Percentiles rank a stretch among this genome's conserved stretches.
Conservation (phyloP, 2,797 vertebrate genomes). For the Melanitta fusca region DNA sequence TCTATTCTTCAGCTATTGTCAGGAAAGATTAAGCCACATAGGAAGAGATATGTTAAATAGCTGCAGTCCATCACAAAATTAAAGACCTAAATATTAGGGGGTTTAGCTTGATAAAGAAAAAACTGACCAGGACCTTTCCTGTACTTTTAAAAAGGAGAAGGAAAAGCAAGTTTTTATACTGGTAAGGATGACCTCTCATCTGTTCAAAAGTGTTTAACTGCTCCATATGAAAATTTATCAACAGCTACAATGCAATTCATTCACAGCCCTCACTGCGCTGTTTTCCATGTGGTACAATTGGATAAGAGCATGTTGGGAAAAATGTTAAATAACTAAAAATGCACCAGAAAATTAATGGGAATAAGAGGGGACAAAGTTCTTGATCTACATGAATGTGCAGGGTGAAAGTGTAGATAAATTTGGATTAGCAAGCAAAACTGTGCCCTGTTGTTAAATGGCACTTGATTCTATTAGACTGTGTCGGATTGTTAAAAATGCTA, state of each 20-base stretch:
- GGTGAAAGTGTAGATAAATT: constrained; percentile 61
- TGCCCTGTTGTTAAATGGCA: constrained; percentile 73
- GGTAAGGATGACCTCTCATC: background rate
- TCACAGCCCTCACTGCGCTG: background rate
- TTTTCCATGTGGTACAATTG: background rate
- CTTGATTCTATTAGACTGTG: constrained; percentile 80
- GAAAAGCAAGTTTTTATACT: background rate
- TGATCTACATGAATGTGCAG: constrained; percentile 53
- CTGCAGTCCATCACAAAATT: background rate
- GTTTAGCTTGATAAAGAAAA: background rate
- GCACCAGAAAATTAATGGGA: constrained; percentile 46
- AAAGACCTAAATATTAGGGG: background rate
- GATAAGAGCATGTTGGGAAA: background rate
- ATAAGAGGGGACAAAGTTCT: constrained; percentile 23
- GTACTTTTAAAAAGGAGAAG: background rate
- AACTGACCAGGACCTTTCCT: background rate
- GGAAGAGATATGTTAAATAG: background rate
- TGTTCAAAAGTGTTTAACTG: background rate
- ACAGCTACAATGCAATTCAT: background rate
- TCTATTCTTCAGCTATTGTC: background rate
- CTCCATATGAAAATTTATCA: background rate
- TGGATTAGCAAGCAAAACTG: constrained; percentile 76
- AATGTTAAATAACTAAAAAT: constrained; percentile 58
- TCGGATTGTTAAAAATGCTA: constrained; percentile 80
- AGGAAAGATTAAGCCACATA: background rate